Conservation (phyloP, 1,140 invertebrate genomes). For the Pogonomyrmex barbatus region DNA sequence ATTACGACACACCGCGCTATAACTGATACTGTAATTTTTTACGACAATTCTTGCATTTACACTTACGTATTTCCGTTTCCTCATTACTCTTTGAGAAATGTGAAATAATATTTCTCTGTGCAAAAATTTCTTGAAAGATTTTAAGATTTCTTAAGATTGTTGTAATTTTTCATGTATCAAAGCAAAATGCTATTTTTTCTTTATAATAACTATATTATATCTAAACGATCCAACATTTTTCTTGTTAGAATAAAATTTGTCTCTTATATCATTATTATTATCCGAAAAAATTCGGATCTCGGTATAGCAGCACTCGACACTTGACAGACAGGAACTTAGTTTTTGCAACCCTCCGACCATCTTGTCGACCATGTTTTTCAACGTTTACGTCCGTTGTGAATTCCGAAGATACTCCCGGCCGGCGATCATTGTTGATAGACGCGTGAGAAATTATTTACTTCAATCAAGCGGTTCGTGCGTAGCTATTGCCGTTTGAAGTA, state of each 20-base stretch:
- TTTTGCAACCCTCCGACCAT: conserved; percentile 3
- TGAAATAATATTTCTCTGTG: not conserved
- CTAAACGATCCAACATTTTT: not conserved
- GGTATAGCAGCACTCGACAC: not conserved
- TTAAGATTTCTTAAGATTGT: not conserved
- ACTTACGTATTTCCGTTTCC: not conserved
- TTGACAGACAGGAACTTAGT: conserved; percentile 31
- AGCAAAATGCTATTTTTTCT: not conserved
- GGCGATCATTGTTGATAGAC: too few relatives aligned
- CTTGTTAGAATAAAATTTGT: not conserved
- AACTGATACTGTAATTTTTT: conserved; percentile 9
- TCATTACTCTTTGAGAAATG: not conserved
- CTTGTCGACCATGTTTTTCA: conserved; percentile 2
- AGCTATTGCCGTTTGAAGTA: too few relatives aligned
- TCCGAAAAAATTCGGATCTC: not conserved
- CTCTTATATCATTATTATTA: not conserved
- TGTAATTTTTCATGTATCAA: not conserved
- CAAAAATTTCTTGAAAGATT: not conserved
- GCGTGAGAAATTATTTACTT: too few relatives aligned
- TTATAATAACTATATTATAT: not conserved
- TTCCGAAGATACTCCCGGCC: not conserved
- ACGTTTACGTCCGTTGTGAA: not conserved
- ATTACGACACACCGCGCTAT: not conserved
- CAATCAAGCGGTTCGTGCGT: too few relatives aligned
- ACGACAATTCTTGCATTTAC: not conserved